These are phyloP conservation scores for Drosophila sturtevanti DNA, from an alignment of 1,140 invertebrate genomes.

Conservation along the genomic window DNA sequence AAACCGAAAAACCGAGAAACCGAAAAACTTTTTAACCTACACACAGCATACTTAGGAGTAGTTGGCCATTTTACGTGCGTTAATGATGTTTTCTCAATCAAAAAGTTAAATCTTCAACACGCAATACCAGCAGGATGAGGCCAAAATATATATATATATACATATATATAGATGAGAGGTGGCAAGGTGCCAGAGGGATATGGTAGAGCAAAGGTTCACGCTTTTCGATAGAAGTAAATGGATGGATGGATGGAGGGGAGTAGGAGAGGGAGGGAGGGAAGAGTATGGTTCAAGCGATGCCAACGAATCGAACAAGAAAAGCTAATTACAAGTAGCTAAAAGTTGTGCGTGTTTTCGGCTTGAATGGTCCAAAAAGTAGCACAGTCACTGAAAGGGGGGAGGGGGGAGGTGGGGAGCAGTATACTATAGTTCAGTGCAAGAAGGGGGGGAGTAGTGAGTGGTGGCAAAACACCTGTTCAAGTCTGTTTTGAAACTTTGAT, in stretches of 20 bases:
- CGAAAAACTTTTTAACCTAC: slow-evolving; percentile 73
- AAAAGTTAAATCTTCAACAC: slow-evolving; percentile 77
- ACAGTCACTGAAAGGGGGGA: neutral
- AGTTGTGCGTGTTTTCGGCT: slow-evolving; percentile 73
- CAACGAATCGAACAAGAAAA: slow-evolving; percentile 78
- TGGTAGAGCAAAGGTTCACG: slow-evolving; percentile 13
- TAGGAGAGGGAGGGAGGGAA: neutral
- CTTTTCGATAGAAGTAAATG: neutral
- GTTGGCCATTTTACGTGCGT: slow-evolving; percentile 78
- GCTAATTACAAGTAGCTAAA: slow-evolving; percentile 79
- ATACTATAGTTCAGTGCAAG: too few relatives aligned
- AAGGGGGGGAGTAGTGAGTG: neutral
- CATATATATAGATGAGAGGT: too few relatives aligned
- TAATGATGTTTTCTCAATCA: slow-evolving; percentile 81
- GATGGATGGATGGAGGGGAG: neutral
- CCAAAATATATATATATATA: too few relatives aligned
- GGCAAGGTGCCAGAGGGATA: too few relatives aligned
- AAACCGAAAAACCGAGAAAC: slow-evolving; percentile 68
- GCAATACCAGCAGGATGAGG: slow-evolving; percentile 46
- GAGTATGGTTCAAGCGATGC: slow-evolving; percentile 29
- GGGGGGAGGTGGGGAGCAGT: neutral
- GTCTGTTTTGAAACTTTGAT: slow-evolving; percentile 72
- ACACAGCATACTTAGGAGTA: slow-evolving; percentile 61
- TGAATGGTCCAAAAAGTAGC: slow-evolving; percentile 38
- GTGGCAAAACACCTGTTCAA: slow-evolving; percentile 64